A percentile compares a stretch with the other conserved stretches of the same genome.
These are phyloP conservation scores for Carcina quercana DNA, from an alignment of 2,888 invertebrate genomes.

Conservation along the genomic window DNA sequence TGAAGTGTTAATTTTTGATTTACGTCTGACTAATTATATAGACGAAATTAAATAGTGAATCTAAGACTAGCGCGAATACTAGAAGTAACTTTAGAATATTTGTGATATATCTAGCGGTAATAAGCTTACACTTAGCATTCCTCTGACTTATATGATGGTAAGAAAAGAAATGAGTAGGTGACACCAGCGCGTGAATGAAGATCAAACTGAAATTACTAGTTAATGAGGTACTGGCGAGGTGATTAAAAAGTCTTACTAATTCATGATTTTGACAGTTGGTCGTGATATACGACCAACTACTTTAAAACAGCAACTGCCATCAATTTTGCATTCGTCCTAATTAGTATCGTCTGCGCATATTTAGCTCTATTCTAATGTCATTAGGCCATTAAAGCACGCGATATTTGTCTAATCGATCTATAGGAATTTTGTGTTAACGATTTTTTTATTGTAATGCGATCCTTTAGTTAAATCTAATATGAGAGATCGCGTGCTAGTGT, in stretches of 20 bases:
- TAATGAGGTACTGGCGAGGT: too few relatives aligned
- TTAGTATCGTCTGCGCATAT: slow-evolving; percentile 10
- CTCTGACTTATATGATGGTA: too few relatives aligned
- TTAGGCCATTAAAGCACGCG: slow-evolving; percentile 15
- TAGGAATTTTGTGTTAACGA: slow-evolving; percentile 16
- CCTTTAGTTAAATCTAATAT: slow-evolving; percentile 23
- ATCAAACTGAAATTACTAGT: too few relatives aligned
- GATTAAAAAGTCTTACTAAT: too few relatives aligned
- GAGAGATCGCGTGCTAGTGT: slow-evolving; percentile 33
- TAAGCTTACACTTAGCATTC: too few relatives aligned
- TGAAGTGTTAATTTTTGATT: slow-evolving; percentile 6
- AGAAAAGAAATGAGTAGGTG: too few relatives aligned
- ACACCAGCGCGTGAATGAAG: too few relatives aligned
- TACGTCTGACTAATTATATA: slow-evolving; percentile 3
- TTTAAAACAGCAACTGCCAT: slow-evolving; percentile 2
- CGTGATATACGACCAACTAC: too few relatives aligned
- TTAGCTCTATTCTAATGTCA: slow-evolving; percentile 11
- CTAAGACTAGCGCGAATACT: too few relatives aligned
- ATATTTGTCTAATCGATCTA: slow-evolving; percentile 17
- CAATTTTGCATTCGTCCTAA: slow-evolving; percentile 11
- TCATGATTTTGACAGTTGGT: too few relatives aligned
- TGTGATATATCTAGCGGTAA: too few relatives aligned
- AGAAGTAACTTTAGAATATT: too few relatives aligned
- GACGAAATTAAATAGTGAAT: neutral
- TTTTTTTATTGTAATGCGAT: slow-evolving; percentile 17